Base-by-base conservation (phyloP, 23 tunicate genomes). In the Halocynthia aurantium region DNA sequence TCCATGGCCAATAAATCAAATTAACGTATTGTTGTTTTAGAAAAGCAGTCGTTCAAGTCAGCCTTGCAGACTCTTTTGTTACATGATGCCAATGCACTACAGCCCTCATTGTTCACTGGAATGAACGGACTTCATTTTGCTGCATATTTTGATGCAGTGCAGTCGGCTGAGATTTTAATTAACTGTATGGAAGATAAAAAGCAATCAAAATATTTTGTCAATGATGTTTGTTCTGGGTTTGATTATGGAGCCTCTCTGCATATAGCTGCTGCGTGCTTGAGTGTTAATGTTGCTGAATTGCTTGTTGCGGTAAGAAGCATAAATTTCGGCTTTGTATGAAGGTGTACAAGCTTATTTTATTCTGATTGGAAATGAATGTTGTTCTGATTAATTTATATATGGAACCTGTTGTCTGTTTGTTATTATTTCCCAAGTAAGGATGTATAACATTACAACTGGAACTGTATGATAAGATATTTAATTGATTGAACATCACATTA, bases 71-170 rank as follows among this genome's bases (percentile, higher is more conserved):
- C 62, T 21, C 80, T 92, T 7, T 55, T 92, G 10, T 8, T 52
- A 6, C 13, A 75, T 11, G 98, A 92, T 8, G 98, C 92, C 8
- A 85, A 92, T 52, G 84, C 91, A 5, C 62, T 57, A 17, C 88
- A 80, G 52, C 63, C 92, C 5, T 61, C 81, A 40, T 69, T 82
- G 22, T 82, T 75, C 79, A 77, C 77, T 6, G 83, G 72, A 60
- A 92, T 92, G 98, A 92, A 92, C 61, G 85, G 85, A 7, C 57
- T 92, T 52, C 98, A 92, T 70, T 15, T 92, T 11, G 91, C 98
- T 62, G 85, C 92, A 10, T 92, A 82, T 67, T 92, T 92, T 51
- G 85, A 92, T 52, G 13, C 64, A 22, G n/a, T 18, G 19, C 57
- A 13, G 19, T 54, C 78, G 0, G 10, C 55, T 8, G 50, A 53